These are phyloP conservation scores for Tolypeutes matacus DNA, from an alignment of 2,797 vertebrate species.

Conservation along the genomic window DNA sequence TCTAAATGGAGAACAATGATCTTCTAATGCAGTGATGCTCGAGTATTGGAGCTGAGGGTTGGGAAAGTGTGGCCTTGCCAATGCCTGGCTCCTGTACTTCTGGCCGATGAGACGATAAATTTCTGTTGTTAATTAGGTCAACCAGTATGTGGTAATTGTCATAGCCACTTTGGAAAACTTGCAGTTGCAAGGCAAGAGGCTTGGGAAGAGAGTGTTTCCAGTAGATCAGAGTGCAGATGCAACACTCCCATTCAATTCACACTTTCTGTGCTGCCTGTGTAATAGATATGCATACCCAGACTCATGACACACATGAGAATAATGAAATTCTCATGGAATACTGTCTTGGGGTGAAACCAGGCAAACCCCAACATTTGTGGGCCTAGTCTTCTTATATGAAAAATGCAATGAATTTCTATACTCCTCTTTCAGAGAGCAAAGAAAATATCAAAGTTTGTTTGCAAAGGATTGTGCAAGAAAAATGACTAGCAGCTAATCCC, in stretches of 20 bases:
- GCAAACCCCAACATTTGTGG: not conserved
- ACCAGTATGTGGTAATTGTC: too few species aligned
- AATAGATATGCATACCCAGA: not conserved
- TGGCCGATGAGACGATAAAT: too few species aligned
- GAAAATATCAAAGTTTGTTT: not conserved
- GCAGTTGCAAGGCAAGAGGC: not conserved
- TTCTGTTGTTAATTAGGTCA: too few species aligned
- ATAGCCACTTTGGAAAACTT: too few species aligned
- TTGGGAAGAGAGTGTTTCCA: not conserved
- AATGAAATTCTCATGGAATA: not conserved
- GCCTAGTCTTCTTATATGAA: not conserved
- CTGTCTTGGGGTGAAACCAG: not conserved
- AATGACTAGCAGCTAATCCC: not conserved
- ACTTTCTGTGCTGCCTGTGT: not conserved
- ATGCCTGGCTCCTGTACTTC: too few species aligned
- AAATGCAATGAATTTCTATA: not conserved
- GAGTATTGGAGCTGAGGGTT: too few species aligned
- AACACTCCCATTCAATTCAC: not conserved
- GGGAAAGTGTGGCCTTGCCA: too few species aligned
- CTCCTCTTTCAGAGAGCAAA: not conserved
- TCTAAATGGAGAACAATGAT: too few species aligned
- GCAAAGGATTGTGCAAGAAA: constrained; percentile 9
- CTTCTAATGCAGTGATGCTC: too few species aligned
- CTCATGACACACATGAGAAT: not conserved
- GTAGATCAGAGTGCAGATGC: not conserved